Percentiles rank a stretch among this genome's conserved stretches.
Conservation (phyloP, 1,140 invertebrate genomes). For the Steinernema feltiae region DNA sequence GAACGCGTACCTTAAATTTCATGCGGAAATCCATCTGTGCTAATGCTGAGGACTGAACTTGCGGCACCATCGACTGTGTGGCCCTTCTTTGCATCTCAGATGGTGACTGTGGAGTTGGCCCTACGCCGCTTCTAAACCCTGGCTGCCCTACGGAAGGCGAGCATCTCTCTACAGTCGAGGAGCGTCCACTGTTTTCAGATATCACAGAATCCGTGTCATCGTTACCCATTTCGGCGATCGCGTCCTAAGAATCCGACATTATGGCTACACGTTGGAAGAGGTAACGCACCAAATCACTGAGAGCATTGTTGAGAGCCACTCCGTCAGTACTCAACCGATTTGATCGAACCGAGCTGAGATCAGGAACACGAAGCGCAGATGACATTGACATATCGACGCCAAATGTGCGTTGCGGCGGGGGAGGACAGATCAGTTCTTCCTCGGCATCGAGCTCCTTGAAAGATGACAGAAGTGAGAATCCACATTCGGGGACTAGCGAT, state of each 20-base stretch:
- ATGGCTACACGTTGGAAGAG: not conserved
- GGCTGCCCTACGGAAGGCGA: not conserved
- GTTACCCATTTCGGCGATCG: slow-evolving; percentile 1
- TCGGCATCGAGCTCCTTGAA: not conserved
- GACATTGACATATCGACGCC: not conserved
- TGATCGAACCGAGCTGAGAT: not conserved
- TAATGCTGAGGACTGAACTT: not conserved
- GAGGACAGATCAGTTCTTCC: not conserved
- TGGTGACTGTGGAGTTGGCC: not conserved
- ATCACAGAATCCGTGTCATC: not conserved
- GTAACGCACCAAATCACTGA: not conserved
- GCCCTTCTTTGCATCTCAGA: not conserved
- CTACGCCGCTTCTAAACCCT: not conserved
- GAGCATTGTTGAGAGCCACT: not conserved
- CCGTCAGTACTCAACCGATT: not conserved
- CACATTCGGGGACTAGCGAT: not conserved
- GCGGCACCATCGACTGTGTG: not conserved
- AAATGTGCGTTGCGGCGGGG: not conserved
- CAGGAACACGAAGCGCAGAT: not conserved
- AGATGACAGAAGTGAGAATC: not conserved
- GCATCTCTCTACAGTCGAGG: not conserved
- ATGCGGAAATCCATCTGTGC: slow-evolving; percentile 9
- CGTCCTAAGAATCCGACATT: not conserved
- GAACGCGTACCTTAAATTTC: not conserved
- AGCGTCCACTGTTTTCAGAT: not conserved